These are phyloP conservation scores for Geotrypetes seraphini DNA, from an alignment of 2,797 vertebrate species.

Conservation along the genomic window DNA sequence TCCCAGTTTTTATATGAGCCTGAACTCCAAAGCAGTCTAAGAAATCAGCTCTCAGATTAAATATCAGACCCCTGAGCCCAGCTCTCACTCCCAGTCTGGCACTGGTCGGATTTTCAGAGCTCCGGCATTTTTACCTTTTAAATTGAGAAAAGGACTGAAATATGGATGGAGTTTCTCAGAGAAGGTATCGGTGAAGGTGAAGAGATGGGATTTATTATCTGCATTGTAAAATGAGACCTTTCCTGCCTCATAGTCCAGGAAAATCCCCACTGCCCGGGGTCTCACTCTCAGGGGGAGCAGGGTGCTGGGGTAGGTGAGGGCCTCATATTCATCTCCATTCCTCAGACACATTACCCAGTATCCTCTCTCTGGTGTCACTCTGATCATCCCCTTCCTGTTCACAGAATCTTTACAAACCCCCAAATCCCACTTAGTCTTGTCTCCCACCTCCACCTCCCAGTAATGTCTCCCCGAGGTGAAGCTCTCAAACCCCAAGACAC, in stretches of 20 bases:
- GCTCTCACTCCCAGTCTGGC: too few relatives aligned
- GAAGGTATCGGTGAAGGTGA: conserved; percentile 35
- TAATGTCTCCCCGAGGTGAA: conserved; percentile 34
- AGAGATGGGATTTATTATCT: conserved; percentile 20
- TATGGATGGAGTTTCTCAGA: conserved; percentile 32
- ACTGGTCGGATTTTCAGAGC: too few relatives aligned
- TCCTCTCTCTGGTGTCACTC: conserved; percentile 10
- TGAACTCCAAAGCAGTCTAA: too few relatives aligned
- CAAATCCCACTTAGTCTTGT: conserved; percentile 42
- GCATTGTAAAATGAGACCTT: conserved; percentile 35
- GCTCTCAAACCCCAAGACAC: conserved; percentile 25
- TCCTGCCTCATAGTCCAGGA: conserved; percentile 29
- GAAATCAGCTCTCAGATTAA: too few relatives aligned
- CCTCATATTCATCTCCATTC: conserved; percentile 11
- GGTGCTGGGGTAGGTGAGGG: conserved; percentile 25
- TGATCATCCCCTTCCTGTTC: conserved; percentile 35
- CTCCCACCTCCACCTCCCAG: conserved; percentile 41
- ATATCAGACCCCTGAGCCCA: too few relatives aligned
- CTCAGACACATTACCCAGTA: conserved; percentile 42
- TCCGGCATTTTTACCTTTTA: too few relatives aligned
- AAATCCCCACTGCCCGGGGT: conserved; percentile 19
- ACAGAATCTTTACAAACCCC: conserved; percentile 38
- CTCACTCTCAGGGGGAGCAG: conserved; percentile 14
- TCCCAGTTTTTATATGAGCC: too few relatives aligned
- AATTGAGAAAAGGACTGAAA: too few relatives aligned